These are phyloP conservation scores for Crotalus horridus DNA, from an alignment of 2,113 vertebrate species.

Conservation along the genomic window DNA sequence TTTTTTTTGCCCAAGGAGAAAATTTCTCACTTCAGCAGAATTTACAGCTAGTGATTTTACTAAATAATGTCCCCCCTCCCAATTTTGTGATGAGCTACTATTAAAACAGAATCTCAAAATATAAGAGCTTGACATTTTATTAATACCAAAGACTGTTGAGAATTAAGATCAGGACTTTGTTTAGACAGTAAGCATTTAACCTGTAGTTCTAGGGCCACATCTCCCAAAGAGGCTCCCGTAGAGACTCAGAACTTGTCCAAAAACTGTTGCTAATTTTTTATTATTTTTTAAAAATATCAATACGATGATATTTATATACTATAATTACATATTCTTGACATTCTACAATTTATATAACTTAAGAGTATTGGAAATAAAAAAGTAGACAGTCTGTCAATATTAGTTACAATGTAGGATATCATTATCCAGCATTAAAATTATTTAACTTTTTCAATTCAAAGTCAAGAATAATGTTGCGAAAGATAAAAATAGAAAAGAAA, in stretches of 20 bases:
- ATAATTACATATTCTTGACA: neutral
- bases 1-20: neutral
- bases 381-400: neutral
- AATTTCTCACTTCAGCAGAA: neutral
- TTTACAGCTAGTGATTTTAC: neutral
- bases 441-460: neutral
- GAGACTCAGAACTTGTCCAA: neutral
- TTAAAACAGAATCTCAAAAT: neutral
- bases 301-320: neutral
- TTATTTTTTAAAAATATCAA: neutral
- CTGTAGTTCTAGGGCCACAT: neutral
- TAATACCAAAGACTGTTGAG: neutral
- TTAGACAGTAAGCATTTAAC: neutral
- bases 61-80: neutral
- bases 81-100: neutral
- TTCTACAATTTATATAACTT: neutral
- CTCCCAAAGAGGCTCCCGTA: neutral
- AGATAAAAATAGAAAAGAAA: neutral
- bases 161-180: neutral
- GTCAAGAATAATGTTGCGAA: neutral
- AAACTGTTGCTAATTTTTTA: neutral
- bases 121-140: neutral
- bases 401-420: neutral
- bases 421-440: neutral
- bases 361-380: neutral